phyloP scores from a whole-genome alignment of 2,113 vertebrate genomes.

The Seriola dumerili region DNA sequence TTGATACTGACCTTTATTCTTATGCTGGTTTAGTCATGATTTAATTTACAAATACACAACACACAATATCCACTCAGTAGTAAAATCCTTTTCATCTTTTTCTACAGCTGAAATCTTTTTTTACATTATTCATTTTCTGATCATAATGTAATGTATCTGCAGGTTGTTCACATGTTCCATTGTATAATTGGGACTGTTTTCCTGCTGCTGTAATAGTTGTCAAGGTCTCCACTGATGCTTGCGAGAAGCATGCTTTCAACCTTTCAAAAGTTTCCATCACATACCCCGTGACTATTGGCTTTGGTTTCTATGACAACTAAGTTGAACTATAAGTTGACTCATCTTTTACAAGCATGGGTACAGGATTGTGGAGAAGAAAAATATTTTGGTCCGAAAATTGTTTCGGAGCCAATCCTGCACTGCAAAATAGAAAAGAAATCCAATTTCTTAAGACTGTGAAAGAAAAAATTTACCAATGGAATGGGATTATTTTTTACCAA shows the following conservation, averaged over 20 bases:
- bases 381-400: slow-evolving; percentile 34
- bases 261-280: slow-evolving; percentile 72
- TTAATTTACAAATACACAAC: background rate
- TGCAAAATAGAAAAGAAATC: background rate
- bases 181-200: slow-evolving; percentile 1
- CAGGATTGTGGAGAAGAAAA: slow-evolving; percentile 53
- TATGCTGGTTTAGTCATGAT: background rate
- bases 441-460: background rate
- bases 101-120: background rate
- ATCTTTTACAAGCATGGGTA: slow-evolving; percentile 73
- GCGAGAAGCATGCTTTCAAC: slow-evolving; percentile 65
- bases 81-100: background rate
- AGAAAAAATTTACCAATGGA: background rate
- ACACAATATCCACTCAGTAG: background rate
- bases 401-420: slow-evolving; percentile 8
- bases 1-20: background rate
- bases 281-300: slow-evolving; percentile 76
- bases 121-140: background rate
- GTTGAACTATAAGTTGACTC: slow-evolving; percentile 79
- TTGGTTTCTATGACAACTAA: slow-evolving; percentile 83
- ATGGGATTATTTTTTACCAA: background rate
- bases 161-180: background rate
- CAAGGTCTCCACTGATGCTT: slow-evolving; percentile 68
- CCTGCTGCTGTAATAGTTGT: slow-evolving; percentile 37
- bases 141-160: background rate